phyloP scores from a whole-genome alignment of 2,797 vertebrate species.

The Betta splendens region DNA sequence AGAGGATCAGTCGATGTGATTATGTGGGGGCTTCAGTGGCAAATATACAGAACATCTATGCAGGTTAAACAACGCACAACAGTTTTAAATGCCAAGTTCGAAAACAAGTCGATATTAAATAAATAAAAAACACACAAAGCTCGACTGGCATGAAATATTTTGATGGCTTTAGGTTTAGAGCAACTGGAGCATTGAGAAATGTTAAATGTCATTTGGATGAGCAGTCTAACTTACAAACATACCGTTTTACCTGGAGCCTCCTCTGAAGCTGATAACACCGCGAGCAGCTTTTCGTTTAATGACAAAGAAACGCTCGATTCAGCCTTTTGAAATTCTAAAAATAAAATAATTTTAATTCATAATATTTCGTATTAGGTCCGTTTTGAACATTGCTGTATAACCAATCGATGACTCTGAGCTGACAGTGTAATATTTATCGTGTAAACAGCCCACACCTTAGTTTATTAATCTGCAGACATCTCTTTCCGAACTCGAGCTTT shows the following conservation, averaged over 20 bases:
- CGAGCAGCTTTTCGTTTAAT: constrained; percentile 15
- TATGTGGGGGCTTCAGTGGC: neutral
- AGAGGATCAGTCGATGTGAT: constrained; percentile 13
- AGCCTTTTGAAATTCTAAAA: neutral
- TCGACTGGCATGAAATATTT: neutral
- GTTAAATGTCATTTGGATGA: neutral
- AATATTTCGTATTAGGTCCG: neutral
- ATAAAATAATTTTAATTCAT: neutral
- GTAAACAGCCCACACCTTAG: constrained; percentile 7
- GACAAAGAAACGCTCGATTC: constrained; percentile 25
- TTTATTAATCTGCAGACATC: constrained; percentile 20
- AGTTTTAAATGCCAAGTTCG: constrained; percentile 5
- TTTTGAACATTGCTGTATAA: constrained; percentile 1
- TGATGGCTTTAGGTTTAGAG: neutral
- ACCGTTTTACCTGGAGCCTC: constrained; percentile 7
- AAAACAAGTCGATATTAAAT: neutral
- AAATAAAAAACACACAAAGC: neutral
- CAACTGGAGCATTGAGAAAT: neutral
- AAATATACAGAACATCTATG: constrained; percentile 4
- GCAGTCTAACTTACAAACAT: neutral
- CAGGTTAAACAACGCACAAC: constrained; percentile 2
- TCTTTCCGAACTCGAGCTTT: constrained; percentile 21
- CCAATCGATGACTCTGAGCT: neutral
- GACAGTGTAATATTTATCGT: constrained; percentile 8
- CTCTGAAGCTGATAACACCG: constrained; percentile 11